These are phyloP conservation scores for Telenomus remus DNA, from an alignment of 1,140 invertebrate genomes.

Conservation along the genomic window DNA sequence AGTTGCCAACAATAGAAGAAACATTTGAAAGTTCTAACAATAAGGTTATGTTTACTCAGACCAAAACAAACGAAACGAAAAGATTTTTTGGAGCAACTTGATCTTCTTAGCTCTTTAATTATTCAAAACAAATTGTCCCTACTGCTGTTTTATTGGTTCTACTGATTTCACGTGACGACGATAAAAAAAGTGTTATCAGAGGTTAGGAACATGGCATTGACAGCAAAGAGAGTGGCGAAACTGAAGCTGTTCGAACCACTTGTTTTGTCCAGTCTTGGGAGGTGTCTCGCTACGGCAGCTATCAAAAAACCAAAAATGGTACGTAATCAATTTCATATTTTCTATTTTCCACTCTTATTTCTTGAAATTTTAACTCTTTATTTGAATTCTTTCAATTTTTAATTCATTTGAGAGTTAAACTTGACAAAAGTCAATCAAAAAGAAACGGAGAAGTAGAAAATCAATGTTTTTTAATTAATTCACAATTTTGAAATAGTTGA, in stretches of 20 bases:
- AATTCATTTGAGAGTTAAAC: too few species aligned
- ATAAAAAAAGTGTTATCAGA: constrained; percentile 39
- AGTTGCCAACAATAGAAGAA: too few species aligned
- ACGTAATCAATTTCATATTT: constrained; percentile 29
- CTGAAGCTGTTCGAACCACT: constrained; percentile 12
- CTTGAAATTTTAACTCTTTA: neutral
- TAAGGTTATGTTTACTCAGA: too few species aligned
- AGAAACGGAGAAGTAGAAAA: too few species aligned
- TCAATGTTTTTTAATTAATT: too few species aligned
- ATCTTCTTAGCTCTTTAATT: too few species aligned
- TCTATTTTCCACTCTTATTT: constrained; percentile 1
- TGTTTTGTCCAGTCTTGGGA: constrained; percentile 32
- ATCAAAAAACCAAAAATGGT: constrained; percentile 65
- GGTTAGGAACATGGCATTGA: constrained; percentile 52
- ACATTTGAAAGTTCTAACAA: too few species aligned
- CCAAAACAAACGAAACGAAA: too few species aligned
- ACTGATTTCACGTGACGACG: neutral
- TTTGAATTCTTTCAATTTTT: neutral
- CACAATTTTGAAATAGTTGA: neutral
- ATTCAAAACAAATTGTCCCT: neutral
- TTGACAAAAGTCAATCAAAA: too few species aligned
- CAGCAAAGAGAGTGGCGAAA: constrained; percentile 30
- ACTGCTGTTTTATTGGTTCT: constrained; percentile 11
- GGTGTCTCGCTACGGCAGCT: constrained; percentile 45
- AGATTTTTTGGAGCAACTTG: too few species aligned